Evolutionary conservation across 2,113 vertebrate species (phyloP), one percentile per base, ranked within the genome.

Genomic region (Agelaius phoeniceus): DNA sequence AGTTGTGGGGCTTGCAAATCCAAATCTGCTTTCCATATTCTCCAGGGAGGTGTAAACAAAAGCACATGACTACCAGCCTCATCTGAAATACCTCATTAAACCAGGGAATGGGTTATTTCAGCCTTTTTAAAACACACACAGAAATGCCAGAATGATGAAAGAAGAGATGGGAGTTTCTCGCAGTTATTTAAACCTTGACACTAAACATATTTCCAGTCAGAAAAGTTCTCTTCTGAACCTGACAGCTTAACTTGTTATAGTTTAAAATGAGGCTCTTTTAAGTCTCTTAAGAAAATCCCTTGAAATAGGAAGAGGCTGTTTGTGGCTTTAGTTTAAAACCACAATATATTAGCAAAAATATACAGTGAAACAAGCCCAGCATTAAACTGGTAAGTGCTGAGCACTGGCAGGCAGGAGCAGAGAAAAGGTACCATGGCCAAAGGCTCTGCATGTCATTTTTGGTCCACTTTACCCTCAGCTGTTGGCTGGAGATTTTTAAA

Each of bases 51-150:
- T 86, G 95, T 95, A 83, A 95, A 93, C 94, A 92, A 80, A 85
- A 87, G 90, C 94, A 95, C 87, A 46, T 80, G 90, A 93, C 83
- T 90, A 43, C 59, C 87, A 84, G 75, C 65, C 72, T 83, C 90
- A 83, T 83, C 84, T 93, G 84, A 91, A 93, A 96, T 79, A 89
- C 90, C 91, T 96, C 94, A 96, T 96, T 96, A 94, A 94, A 85
- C 84, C 89, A 78, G 92, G 87, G 48, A 95, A 84, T 4, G 27
- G 88, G 65, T 80, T 90, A 89, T 93, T 92, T 84, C 95, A 90
- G 41, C 33, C 90, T 74, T 83, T 89, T 92, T 59, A 77, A 96
- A 96, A 88, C 66, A 86, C 79, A 84, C 75, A 78, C 3, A 48
- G 31, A 83, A 96, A 90, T 59, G 82, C 79, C 88, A 80, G 35